These are phyloP conservation scores for Panorpa germanica DNA, from an alignment of 2,888 invertebrate genomes.

Conservation along the genomic window DNA sequence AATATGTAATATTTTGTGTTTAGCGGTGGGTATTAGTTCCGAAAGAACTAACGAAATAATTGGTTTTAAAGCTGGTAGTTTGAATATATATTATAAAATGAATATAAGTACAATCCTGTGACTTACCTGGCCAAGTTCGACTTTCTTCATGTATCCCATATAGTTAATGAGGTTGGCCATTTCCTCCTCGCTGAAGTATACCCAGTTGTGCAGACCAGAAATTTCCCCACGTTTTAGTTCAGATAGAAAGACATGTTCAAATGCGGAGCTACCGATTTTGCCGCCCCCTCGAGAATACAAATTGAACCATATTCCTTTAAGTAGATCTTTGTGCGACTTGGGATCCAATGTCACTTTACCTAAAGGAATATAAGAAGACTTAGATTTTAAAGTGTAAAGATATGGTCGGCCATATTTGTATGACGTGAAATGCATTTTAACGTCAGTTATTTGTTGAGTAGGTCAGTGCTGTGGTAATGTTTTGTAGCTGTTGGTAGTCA, in stretches of 20 bases:
- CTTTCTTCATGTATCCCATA: conserved; percentile 55
- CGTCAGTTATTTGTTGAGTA: no score
- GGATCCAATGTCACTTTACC: conserved; percentile 43
- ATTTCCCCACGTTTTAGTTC: conserved; percentile 66
- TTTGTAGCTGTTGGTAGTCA: no score
- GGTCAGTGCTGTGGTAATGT: no score
- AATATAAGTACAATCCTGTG: neutral
- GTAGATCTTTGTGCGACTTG: conserved; percentile 47
- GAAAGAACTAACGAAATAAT: no score
- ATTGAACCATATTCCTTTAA: conserved; percentile 61
- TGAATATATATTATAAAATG: neutral
- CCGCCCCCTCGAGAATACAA: conserved; percentile 66
- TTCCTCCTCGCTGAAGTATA: conserved; percentile 68
- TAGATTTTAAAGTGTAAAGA: neutral
- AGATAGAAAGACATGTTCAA: conserved; percentile 82
- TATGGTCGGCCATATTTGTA: no score
- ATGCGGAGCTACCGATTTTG: conserved; percentile 71
- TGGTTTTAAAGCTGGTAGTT: neutral
- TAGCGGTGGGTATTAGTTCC: no score
- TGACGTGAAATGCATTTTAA: no score
- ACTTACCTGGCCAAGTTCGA: conserved; percentile 52
- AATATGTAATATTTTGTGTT: no score
- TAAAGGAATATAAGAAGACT: conserved; percentile 16
- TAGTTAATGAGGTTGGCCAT: conserved; percentile 49
- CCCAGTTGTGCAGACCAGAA: conserved; percentile 80